These are phyloP conservation scores for Motacilla tschutschensis DNA, from an alignment of 2,113 vertebrate species.

Conservation along the genomic window DNA sequence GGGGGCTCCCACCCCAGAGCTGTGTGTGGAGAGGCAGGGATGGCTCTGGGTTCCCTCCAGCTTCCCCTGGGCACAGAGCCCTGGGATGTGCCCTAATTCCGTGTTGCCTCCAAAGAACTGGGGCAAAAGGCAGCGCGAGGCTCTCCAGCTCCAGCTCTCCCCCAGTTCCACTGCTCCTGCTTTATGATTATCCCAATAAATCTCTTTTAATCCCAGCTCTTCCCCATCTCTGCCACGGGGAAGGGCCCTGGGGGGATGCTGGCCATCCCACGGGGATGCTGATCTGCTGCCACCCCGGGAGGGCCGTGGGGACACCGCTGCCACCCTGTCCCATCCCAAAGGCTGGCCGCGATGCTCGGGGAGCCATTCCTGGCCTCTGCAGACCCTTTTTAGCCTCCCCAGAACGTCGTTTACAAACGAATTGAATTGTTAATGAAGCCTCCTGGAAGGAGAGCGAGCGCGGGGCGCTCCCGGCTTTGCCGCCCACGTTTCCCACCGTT, in stretches of 20 bases:
- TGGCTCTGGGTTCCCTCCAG: background rate
- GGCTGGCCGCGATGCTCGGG: background rate
- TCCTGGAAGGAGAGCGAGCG: background rate
- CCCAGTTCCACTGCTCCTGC: background rate
- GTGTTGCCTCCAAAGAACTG: background rate
- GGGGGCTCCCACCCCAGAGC: background rate
- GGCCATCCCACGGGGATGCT: background rate
- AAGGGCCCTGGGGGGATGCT: background rate
- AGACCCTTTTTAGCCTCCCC: accelerated
- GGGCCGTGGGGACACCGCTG: background rate
- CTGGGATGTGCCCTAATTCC: background rate
- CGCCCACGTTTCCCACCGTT: background rate
- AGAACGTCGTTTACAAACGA: background rate
- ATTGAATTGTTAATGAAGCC: conserved; percentile 35
- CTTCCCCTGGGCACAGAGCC: background rate
- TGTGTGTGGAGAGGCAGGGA: background rate
- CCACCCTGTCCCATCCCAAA: background rate
- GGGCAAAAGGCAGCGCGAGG: background rate
- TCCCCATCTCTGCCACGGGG: background rate
- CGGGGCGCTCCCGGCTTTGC: background rate
- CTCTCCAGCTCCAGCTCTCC: background rate
- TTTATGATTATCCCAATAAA: background rate
- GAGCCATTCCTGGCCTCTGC: background rate
- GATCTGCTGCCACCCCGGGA: background rate
- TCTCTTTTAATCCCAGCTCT: conserved; percentile 13